These are phyloP conservation scores for Malurus cyaneus DNA, from an alignment of 2,113 vertebrate genomes.

Conservation along the genomic window DNA sequence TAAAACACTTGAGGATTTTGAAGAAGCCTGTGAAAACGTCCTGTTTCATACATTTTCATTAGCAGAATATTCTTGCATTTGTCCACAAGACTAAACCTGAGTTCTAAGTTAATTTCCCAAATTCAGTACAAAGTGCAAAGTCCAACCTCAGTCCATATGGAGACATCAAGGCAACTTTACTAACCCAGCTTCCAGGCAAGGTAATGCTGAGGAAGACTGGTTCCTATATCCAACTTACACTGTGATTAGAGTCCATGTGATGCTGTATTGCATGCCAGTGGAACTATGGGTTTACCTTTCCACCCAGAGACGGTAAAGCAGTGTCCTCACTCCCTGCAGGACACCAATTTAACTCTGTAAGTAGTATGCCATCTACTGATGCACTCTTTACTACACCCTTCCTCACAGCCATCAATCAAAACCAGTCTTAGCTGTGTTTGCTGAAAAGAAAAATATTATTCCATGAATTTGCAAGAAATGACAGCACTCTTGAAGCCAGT, in stretches of 20 bases:
- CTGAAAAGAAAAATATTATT: background rate
- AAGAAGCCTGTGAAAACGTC: background rate
- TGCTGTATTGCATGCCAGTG: fast-evolving
- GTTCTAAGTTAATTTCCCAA: background rate
- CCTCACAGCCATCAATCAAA: background rate
- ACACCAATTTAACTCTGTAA: background rate
- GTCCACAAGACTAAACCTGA: background rate
- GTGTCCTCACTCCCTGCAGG: background rate
- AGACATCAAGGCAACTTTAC: background rate
- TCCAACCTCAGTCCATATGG: background rate
- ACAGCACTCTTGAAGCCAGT: constrained; percentile 46
- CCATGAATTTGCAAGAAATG: constrained; percentile 6
- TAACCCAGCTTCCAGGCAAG: background rate
- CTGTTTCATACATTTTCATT: background rate
- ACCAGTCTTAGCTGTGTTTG: background rate
- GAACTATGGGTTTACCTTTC: background rate
- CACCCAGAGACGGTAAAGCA: background rate
- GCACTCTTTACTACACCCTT: background rate
- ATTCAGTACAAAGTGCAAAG: background rate
- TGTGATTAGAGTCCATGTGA: background rate
- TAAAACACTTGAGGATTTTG: background rate
- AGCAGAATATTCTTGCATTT: background rate
- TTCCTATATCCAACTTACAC: background rate
- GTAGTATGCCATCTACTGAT: constrained; percentile 43
- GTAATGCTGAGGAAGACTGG: background rate